Evolutionary conservation across 2,797 vertebrate species (phyloP), one percentile per base, ranked within the genome.

Genomic region (Aplochiton taeniatus): DNA sequence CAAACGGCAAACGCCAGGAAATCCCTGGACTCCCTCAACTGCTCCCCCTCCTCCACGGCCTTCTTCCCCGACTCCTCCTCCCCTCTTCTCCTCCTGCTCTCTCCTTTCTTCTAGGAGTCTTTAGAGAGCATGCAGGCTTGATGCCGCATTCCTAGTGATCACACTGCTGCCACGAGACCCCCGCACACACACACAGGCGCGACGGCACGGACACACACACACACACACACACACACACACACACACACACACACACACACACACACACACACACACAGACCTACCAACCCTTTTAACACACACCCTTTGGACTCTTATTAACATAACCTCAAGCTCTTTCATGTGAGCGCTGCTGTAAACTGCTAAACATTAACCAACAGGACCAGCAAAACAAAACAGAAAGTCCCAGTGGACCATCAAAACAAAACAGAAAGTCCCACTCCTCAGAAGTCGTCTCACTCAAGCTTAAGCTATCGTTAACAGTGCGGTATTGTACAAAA

Each of bases 401-500:
- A 83, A 84, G 57, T 54, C 13, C 65, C n/a, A n/a, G n/a, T n/a
- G 18, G 3, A 1, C 4, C 11, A 1, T 2, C 1, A 55, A n/a
- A 66, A 45, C 42, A 46, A 72, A 76, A 77, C 62, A 67, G 68
- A 80, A 83, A 84, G 57, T 2, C 0, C 12, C 10, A 44, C 1
- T 31, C 47, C 43, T 31, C 1, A 9, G 56, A 31, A 2, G n/a
- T n/a, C 2, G 31, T 2, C 31, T 31, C 31, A 6, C 31, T 31
- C 31, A 2, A 31, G 31, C 31, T 31, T 31, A 31, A 31, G 31
- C 31, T 6, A 6, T 31, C 31, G 31, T 6, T 31, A 31, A 31
- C 31, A 31, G 31, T 31, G 31, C 31, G 31, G 31, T 31, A 31
- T 31, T 31, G 31, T 31, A 2, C 31, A 3, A 31, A 31, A 31